A percentile compares a stretch with the other conserved stretches of the same genome.
These are phyloP conservation scores for Branchinecta sandiegonensis DNA, from an alignment of 2,888 invertebrate species.

Conservation along the genomic window DNA sequence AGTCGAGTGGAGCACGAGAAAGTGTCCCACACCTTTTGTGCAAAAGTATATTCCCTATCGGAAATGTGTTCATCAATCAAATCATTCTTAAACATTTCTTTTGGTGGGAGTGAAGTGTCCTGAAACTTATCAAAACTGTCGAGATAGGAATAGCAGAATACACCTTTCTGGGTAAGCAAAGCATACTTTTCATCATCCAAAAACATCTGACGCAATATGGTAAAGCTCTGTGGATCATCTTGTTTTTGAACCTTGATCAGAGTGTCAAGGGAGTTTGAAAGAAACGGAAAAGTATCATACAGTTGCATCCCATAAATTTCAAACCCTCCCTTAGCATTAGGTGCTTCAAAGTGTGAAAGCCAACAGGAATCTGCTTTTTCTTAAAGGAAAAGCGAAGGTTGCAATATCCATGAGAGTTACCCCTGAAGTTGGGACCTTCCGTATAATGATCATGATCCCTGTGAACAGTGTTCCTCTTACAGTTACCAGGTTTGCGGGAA, in stretches of 20 bases:
- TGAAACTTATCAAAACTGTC: not conserved
- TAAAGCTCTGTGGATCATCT: not conserved
- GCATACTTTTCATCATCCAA: not conserved
- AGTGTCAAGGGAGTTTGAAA: not conserved
- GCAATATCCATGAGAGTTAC: no score
- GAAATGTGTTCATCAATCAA: conserved; percentile 22
- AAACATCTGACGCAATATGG: not conserved
- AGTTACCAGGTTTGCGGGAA: no score
- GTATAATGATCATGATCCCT: no score
- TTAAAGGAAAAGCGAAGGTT: no score
- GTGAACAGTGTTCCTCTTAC: no score
- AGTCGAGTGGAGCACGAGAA: conserved; percentile 25
- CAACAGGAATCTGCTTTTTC: no score
- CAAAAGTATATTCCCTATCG: conserved; percentile 27
- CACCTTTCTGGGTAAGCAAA: not conserved
- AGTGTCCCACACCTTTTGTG: conserved; percentile 27
- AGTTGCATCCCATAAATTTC: not conserved
- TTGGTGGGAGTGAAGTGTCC: conserved; percentile 19
- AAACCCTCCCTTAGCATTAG: no score
- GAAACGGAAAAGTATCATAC: not conserved
- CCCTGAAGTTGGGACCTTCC: no score
- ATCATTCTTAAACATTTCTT: conserved; percentile 26
- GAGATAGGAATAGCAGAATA: not conserved
- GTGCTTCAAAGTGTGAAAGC: no score
- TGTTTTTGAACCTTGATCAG: not conserved